Evolutionary conservation across 2,797 vertebrate species (phyloP), one percentile per base, ranked within the genome.

Genomic region (Sitta carolinensis): DNA sequence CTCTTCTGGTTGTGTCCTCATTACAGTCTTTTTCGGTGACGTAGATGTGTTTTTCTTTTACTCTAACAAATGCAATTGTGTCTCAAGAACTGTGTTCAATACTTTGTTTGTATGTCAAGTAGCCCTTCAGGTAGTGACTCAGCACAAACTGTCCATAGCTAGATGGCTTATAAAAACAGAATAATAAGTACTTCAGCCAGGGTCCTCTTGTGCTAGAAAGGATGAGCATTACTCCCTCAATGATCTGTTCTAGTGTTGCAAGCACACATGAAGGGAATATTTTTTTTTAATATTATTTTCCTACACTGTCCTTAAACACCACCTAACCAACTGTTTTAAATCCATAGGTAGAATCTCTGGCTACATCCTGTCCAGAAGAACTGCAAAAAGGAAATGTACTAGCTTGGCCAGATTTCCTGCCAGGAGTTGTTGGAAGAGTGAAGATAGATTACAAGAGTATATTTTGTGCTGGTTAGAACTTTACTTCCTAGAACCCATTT

Each of bases 361-460:
- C 99, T 96, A 99, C 98, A 87, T 98, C 98, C 93, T 99, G 99
- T 93, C 99, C 99, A 69, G 97, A 97, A 92, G 98, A 98, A 29
- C 97, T 99, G 59, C 97, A 96, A 69, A 98, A 98, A 97, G 99
- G 99, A 72, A 99, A 99, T 22, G 98, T 99, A 63, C 98, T 99
- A 29, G 99, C 99, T 74, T 99, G 99, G 99, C 98, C 99, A 29
- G 99, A 99, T 97, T 99, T 99, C 96, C 98, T 99, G 64, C 97
- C 95, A 4, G 99, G 99, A 27, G 97, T 99, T 79, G 97, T 98
- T 70, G 99, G 99, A 55, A 98, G 98, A 95, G 99, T 99, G 97
- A 99, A 99, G 98, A 98, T 98, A 29, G 98, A 98, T 96, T 96
- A 96, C 77, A 98, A 98, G 92, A 99, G 99, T 96, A 97, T 98